Evolutionary conservation across 2,888 invertebrate species (phyloP), one percentile per base, ranked within the genome.

Genomic region (Drosophila greeni): DNA sequence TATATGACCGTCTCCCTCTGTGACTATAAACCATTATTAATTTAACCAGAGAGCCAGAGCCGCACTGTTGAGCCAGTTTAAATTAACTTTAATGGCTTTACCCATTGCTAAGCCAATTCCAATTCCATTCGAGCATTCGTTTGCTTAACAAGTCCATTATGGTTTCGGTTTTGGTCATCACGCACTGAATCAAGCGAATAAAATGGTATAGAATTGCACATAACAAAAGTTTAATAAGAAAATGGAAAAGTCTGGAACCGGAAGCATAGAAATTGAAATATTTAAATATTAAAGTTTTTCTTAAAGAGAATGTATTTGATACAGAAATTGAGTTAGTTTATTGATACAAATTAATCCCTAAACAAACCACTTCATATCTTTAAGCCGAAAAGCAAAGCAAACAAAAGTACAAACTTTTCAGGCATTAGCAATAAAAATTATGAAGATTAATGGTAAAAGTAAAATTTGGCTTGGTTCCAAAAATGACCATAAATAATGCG

Each of bases 91-190:
- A 73, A 81, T 70, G 57, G 62, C 60, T 42, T 39, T 33, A 36
- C 49, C 65, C 72, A 68, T 53, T 54, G 66, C 60, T 37, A 58
- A 60, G 62, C 79, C 79, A 82, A 78, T 82, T 79, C 52, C 37
- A 59, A 66, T 75, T 74, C 71, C 61, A 31, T 51, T 58, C 66
- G 31, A 66, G 70, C 77, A 78, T 75, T 69, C 70, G 73, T 79
- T 78, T 78, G 75, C 69, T 66, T 62, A 76, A 81, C 83, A 81
- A 78, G 74, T 81, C 72, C 78, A 81, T 81, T 83, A 78, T 72
- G 66, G 72, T 52, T 59, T 68, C 45, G 57, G 40, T 39, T 56
- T 31, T 29, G 40, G 26, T 18, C 23, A 39, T 31, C 37, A 16
- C 37, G 5, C 3, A 14, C 20, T 20, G 5, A 29, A 39, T 18